Evolutionary conservation across 1,140 invertebrate species (phyloP), one percentile per base, ranked within the genome.

Genomic region (Oryzaephilus surinamensis): DNA sequence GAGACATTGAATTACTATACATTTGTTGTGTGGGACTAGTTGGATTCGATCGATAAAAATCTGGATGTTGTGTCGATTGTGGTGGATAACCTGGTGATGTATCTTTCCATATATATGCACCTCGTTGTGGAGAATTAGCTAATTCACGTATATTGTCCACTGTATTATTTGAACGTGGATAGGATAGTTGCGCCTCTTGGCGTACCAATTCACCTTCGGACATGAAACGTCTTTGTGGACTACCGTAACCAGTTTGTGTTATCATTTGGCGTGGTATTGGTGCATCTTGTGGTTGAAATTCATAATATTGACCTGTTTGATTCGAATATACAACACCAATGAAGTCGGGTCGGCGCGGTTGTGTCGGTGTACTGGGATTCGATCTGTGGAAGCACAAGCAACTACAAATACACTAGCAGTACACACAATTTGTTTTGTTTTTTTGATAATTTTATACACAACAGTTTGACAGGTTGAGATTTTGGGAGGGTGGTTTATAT

Each of bases 301-400:
- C 62, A 56, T 53, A 48, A 32, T 58, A 53, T 26, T 46, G 33
- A 32, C 16, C 61, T 18, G 61, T 57, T 13, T 55, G 50, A 21
- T 52, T 51, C 20, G 52, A 52, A 35, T 64, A 71, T 15, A 84
- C 81, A n/a, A n/a, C n/a, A 38, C 82, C 78, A 54, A 88, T 87
- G 65, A 88, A 89, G 61, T 88, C 84, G 6, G 84, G 84, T 39
- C 85, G 73, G 55, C 83, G 72, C 30, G 81, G 77, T 69, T 87
- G 83, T 45, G 85, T 90, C 46, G 87, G 86, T 45, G 85, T 89
- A 54, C 84, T 84, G 38, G 85, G 86, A 65, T 89, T 89, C 33
- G 85, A 89, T 73, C 84, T 88, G 72, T 56, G 61, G 48, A 57
- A 44, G 54, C 52, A 53, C 48, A 58, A 56, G 48, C 47, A 45